phyloP scores from a whole-genome alignment of 53 echinoderm and acorn worm species.

The Echinarachnius parma region DNA sequence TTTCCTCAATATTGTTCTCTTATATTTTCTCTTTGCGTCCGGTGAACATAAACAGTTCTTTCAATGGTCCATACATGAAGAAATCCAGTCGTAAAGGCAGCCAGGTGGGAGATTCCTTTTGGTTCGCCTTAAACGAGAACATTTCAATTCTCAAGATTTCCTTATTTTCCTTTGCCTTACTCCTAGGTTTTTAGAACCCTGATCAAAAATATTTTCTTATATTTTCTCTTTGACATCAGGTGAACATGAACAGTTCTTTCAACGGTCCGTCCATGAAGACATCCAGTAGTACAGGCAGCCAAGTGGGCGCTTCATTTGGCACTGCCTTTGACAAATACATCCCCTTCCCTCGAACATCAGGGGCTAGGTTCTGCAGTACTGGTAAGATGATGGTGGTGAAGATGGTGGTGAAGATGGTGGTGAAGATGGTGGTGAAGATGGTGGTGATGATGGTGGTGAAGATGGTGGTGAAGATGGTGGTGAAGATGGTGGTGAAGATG shows the following conservation, averaged over 20 bases:
- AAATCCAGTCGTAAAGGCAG: neutral
- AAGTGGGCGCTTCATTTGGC: slow-evolving; percentile 43
- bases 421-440: slow-evolving; percentile 9
- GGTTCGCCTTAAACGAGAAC: slow-evolving; percentile 58
- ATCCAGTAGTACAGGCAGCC: neutral
- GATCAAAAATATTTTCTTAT: no score
- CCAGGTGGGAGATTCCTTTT: slow-evolving; percentile 31
- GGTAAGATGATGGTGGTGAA: slow-evolving; percentile 49
- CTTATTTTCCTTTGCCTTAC: no score
- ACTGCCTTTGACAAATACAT: slow-evolving; percentile 65
- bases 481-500: no score
- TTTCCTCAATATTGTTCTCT: no score
- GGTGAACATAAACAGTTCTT: slow-evolving; percentile 10
- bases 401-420: neutral
- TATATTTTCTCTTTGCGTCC: neutral
- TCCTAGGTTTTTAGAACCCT: no score
- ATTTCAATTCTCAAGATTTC: no score
- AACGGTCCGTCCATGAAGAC: neutral
- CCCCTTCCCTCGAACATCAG: slow-evolving; percentile 93
- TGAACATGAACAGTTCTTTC: slow-evolving; percentile 10
- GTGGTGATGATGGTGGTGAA: neutral
- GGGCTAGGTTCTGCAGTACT: slow-evolving; percentile 88
- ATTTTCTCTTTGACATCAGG: neutral
- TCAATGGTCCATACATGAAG: slow-evolving; percentile 4
- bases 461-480: no score